Evolutionary conservation across 1,140 invertebrate species (phyloP), one percentile per base, ranked within the genome.

Genomic region (Wiebesia pumilae): DNA sequence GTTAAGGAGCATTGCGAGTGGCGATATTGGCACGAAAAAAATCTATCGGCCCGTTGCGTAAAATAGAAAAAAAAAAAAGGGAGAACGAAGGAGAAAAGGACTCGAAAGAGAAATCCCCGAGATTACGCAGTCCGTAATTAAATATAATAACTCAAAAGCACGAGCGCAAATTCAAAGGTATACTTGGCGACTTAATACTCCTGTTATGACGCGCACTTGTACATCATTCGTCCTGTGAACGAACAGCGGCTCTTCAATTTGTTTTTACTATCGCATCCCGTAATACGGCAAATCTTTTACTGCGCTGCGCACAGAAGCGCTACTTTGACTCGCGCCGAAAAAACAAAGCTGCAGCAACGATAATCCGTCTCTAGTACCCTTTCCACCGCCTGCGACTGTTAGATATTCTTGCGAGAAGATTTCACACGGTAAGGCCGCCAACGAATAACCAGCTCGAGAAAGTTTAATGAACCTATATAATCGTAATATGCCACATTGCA

Each of bases 221-320:
- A 38, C 40, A 40, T 43, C 69, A 77, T 73, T 73, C 38, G 62
- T 43, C 51, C 67, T 47, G 71, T 24, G 54, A 30, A 83, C 83
- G 38, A 75, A n/a, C n/a, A n/a, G 51, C 51, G 21, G 54, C 73
- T 84, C 82, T 77, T 47, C 83, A 84, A 84, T 84, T 84, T 84
- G n/a, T 73, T 84, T 84, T 84, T 84, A 84, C 78, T 84, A 84
- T 84, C 73, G 73, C 30, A 21, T 81, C 80, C 38, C 78, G 78
- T 80, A 80, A 80, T 27, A 19, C 78, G 54, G 78, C 69, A 30
- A 83, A 73, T 83, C 69, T 83, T 83, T 83, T 58, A 83, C 69
- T 73, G 47, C 81, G 27, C 38, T 40, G 30, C 35, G 35, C 30
- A 38, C 67, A 33, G 43, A 47, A 75, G 67, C 47, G 47, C 0